A percentile compares a stretch with the other conserved stretches of the same genome.
phyloP scores from a whole-genome alignment of 2,888 invertebrate species.

The Sepiola atlantica region DNA sequence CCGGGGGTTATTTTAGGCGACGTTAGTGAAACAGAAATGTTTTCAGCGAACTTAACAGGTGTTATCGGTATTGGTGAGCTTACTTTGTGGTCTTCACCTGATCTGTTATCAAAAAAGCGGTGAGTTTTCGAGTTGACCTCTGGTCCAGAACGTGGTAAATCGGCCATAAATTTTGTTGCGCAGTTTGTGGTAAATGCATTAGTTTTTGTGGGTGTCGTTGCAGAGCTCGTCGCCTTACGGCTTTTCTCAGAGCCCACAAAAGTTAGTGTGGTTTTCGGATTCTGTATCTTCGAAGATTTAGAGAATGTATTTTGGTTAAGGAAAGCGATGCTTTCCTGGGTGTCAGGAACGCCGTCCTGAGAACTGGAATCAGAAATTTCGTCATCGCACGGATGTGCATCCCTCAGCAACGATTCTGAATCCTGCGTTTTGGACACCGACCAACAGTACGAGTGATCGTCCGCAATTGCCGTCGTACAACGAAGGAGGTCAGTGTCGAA shows the following conservation, averaged over 20 bases:
- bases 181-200: background rate
- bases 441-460: slow-evolving; percentile 46
- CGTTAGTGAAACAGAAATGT: background rate
- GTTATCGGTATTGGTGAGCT: background rate
- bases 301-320: background rate
- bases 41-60: background rate
- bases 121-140: background rate
- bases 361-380: slow-evolving; percentile 18
- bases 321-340: background rate
- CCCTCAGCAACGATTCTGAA: background rate
- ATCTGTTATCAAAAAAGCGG: background rate
- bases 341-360: background rate
- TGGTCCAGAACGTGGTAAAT: background rate
- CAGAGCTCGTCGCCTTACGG: background rate
- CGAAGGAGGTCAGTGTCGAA: background rate
- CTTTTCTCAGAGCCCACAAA: background rate
- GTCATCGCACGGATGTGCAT: slow-evolving; percentile 23
- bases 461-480: slow-evolving; percentile 39
- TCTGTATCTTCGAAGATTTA: background rate
- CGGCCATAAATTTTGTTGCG: background rate
- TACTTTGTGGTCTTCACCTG: background rate
- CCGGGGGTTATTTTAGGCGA: background rate
- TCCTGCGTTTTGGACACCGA: slow-evolving; percentile 36
- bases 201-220: background rate
- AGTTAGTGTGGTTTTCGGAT: background rate